Evolutionary conservation across 2,113 vertebrate genomes (phyloP).

Genomic region (Cisticola juncidis): DNA sequence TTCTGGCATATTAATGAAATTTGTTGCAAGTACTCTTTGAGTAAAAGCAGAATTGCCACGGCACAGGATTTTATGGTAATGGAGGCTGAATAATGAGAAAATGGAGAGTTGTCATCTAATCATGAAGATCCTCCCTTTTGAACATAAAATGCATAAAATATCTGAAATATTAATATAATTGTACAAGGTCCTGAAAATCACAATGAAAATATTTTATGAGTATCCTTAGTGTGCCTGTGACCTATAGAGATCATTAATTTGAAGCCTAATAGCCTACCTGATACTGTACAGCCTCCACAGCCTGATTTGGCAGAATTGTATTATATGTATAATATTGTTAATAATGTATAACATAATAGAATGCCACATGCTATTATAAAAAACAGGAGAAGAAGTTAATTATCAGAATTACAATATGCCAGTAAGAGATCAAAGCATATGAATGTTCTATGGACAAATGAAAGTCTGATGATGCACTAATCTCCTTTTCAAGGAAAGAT

Average conservation of each 20-base stretch:
- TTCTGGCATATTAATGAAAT: background rate
- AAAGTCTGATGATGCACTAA: conserved; percentile 37
- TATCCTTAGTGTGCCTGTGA: conserved; percentile 61
- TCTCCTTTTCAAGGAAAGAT: conserved; percentile 45
- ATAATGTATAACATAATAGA: conserved; percentile 65
- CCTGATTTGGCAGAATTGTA: conserved; percentile 31
- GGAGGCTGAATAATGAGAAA: conserved; percentile 7
- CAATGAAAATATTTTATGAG: conserved; percentile 68
- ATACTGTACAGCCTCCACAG: conserved; percentile 16
- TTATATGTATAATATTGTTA: conserved; percentile 51
- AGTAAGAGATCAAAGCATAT: conserved; percentile 58
- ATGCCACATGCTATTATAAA: conserved; percentile 46
- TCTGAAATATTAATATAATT: conserved; percentile 63
- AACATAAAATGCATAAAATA: conserved; percentile 53
- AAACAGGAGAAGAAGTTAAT: conserved; percentile 51
- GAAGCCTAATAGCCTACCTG: conserved; percentile 60
- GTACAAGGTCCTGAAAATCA: conserved; percentile 60
- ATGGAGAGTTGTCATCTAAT: conserved; percentile 18
- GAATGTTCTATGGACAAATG: conserved; percentile 50
- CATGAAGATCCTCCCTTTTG: conserved; percentile 2
- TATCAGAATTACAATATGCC: conserved; percentile 40
- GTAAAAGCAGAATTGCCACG: background rate
- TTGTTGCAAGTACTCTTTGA: background rate
- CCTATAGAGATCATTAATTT: conserved; percentile 69
- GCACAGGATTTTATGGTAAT: background rate